These are phyloP conservation scores for Phortica okadai DNA, from an alignment of 2,888 invertebrate species.

Conservation along the genomic window DNA sequence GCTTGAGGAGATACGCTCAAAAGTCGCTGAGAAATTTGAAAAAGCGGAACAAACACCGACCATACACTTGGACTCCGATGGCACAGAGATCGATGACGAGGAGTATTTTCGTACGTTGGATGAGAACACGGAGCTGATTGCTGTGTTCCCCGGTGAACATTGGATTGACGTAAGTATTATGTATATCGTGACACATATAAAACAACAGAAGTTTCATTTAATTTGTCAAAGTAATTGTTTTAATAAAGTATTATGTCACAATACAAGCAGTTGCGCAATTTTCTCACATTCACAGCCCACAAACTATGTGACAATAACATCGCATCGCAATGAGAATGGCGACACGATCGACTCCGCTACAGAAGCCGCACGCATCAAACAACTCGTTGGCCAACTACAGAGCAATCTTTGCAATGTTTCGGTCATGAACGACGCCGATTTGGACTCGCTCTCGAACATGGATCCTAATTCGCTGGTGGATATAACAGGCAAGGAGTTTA, in stretches of 20 bases:
- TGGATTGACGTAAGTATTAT: conserved; percentile 80
- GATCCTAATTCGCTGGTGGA: conserved; percentile 92
- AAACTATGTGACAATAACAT: conserved; percentile 76
- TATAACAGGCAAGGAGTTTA: conserved; percentile 86
- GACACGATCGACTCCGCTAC: conserved; percentile 74
- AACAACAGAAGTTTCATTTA: neutral
- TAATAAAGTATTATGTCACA: no score
- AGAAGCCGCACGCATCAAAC: conserved; percentile 80
- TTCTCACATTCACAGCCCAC: conserved; percentile 69
- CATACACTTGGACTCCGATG: conserved; percentile 93
- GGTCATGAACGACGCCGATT: conserved; percentile 87
- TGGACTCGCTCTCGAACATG: conserved; percentile 92
- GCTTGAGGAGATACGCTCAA: conserved; percentile 85
- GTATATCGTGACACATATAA: no score
- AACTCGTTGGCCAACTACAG: conserved; percentile 85
- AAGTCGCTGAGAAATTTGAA: conserved; percentile 86
- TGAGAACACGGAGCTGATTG: conserved; percentile 90
- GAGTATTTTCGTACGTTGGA: conserved; percentile 95
- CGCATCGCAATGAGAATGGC: conserved; percentile 77
- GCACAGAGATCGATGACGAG: conserved; percentile 96
- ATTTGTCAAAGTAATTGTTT: neutral
- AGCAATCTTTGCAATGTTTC: conserved; percentile 91
- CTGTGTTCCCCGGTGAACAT: conserved; percentile 85
- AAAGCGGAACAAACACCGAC: conserved; percentile 81
- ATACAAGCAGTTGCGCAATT: no score